These are phyloP conservation scores for Eulacestoma nigropectus DNA, from an alignment of 2,113 vertebrate genomes.

Conservation along the genomic window DNA sequence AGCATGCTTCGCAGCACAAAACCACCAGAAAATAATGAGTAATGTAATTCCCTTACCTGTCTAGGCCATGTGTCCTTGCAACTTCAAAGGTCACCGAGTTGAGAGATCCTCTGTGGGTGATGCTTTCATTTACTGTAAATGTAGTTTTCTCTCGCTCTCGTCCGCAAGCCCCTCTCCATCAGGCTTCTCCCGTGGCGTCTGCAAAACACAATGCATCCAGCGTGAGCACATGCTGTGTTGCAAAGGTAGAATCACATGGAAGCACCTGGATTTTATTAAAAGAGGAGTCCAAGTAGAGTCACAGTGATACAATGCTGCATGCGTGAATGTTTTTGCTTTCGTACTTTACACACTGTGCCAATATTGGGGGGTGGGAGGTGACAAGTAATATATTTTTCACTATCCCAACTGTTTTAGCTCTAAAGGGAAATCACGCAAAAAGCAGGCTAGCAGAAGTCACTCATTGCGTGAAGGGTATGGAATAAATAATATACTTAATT, in stretches of 20 bases:
- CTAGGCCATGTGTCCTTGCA: background rate
- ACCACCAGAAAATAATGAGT: background rate
- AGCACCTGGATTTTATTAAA: slow-evolving; percentile 31
- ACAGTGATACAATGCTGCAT: background rate
- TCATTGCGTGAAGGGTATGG: background rate
- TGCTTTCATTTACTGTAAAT: background rate
- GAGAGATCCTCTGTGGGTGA: background rate
- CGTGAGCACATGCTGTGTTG: background rate
- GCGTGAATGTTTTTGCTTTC: background rate
- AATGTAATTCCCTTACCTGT: slow-evolving; percentile 19
- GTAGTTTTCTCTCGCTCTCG: background rate
- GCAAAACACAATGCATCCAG: background rate
- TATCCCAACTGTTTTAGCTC: slow-evolving; percentile 57
- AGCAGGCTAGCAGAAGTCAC: slow-evolving; percentile 61
- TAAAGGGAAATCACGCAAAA: slow-evolving; percentile 70
- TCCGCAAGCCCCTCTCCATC: background rate
- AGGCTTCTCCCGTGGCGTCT: background rate
- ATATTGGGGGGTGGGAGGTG: background rate
- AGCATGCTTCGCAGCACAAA: background rate
- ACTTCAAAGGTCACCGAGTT: background rate
- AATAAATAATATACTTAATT: slow-evolving; percentile 10
- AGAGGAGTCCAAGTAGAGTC: background rate
- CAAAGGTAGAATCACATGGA: background rate
- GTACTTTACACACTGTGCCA: background rate
- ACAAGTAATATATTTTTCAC: slow-evolving; percentile 35